Conservation (phyloP, 2,113 vertebrate genomes). For the Gadus chalcogrammus region DNA sequence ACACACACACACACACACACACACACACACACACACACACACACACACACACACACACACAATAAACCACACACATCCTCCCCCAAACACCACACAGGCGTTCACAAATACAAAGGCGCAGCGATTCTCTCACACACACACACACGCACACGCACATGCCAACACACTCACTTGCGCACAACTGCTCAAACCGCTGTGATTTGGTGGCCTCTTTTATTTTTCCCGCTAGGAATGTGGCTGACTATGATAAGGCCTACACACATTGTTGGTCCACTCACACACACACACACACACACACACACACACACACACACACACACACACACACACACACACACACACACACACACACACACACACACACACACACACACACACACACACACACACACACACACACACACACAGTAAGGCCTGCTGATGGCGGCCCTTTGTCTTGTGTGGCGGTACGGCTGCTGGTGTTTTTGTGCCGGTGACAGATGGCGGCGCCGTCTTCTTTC, state of each 20-base stretch:
- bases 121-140: no score
- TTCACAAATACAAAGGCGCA: no score
- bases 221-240: conserved; percentile 65
- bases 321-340: no score
- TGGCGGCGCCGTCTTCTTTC: conserved; percentile 37
- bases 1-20: no score
- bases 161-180: no score
- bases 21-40: background rate
- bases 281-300: conserved; percentile 7
- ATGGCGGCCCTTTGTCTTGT: conserved; percentile 45
- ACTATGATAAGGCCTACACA: conserved; percentile 61
- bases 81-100: no score
- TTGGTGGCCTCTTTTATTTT: conserved; percentile 67
- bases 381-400: conserved; percentile 5
- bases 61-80: no score
- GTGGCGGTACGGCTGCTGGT: conserved; percentile 29
- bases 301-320: no score
- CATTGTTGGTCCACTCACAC: background rate
- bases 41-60: no score
- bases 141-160: conserved; percentile 14
- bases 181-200: conserved; percentile 43
- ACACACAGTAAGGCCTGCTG: conserved; percentile 2
- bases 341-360: no score
- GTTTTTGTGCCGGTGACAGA: conserved; percentile 59
- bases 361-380: no score